phyloP scores from a whole-genome alignment of 2,888 invertebrate genomes.

The Agelastica alni region DNA sequence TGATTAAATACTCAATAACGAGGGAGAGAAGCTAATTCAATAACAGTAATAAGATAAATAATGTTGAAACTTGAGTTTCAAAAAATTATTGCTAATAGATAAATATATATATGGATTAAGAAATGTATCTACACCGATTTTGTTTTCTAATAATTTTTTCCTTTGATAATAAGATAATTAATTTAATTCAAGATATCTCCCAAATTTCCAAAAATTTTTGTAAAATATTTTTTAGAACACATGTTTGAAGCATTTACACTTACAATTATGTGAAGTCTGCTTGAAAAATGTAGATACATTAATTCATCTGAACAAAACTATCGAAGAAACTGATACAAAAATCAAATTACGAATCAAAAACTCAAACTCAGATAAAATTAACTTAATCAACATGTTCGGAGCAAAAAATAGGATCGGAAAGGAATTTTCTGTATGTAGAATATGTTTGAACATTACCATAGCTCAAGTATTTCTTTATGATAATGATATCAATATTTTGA shows the following conservation, averaged over 20 bases:
- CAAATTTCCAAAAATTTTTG: not conserved
- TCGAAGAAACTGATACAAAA: constrained; percentile 2
- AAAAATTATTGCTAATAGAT: no score
- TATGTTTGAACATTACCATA: constrained; percentile 16
- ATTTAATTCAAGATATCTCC: no score
- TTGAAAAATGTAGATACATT: not conserved
- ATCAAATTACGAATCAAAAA: constrained; percentile 1
- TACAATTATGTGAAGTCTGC: constrained; percentile 4
- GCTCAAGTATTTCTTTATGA: constrained; percentile 23
- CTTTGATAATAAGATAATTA: no score
- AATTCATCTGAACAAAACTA: not conserved
- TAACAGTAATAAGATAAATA: no score
- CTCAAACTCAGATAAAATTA: constrained; percentile 4
- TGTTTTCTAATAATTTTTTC: no score
- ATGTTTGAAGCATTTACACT: not conserved
- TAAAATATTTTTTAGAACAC: constrained; percentile 5
- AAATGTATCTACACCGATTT: no score
- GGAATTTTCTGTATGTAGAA: constrained; percentile 11
- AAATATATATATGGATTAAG: no score
- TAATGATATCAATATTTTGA: constrained; percentile 15
- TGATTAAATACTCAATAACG: no score
- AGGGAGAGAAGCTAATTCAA: no score
- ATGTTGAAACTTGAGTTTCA: no score
- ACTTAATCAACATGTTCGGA: constrained; percentile 10
- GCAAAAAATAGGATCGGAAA: not conserved